Evolutionary conservation across 2,797 vertebrate species (phyloP), one percentile per base, ranked within the genome.

Genomic region (Semotilus atromaculatus): DNA sequence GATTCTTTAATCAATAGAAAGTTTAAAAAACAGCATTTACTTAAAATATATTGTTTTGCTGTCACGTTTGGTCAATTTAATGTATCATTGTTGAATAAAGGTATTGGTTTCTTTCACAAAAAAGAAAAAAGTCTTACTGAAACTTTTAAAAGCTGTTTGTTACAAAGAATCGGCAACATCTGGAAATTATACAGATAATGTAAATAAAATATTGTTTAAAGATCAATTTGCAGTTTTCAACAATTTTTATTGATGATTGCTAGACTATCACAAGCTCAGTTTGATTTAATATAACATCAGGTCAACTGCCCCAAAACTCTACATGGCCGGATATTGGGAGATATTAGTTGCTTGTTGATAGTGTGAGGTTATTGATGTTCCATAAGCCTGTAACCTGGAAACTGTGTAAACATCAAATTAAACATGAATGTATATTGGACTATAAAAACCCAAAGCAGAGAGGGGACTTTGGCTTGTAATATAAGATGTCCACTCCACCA

Each of bases 391-490:
- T 80, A 34, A 80, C 78, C 62, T 16, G 31, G 78, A n/a, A 80
- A 68, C 78, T n/a, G 64, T 80, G 64, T 68, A 68, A 68, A 68
- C 29, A 80, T 53, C 13, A 68, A 53, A 64, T 48, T 4, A 80
- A 66, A n/a, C 78, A 68, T 80, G 60, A 34, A 6, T 67, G 68
- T 51, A 80, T 36, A 80, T 36, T 80, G 29, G 21, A n/a, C 62
- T 19, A 80, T 67, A 80, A 67, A 67, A 68, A n/a, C 7, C 21
- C 19, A 48, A 19, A 67, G 0, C 4, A 34, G 43, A 67, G 4
- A 80, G 11, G 10, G 64, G 64, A 80, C 78, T 67, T 80, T 80
- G 62, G 4, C 62, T 80, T 51, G 19, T 80, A 34, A 36, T 68
- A 38, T 67, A 29, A 13, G 4, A 14, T 38, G 8, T 60, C 23